These are phyloP conservation scores for Cataglyphis hispanica DNA, from an alignment of 1,140 invertebrate species.

Conservation along the genomic window DNA sequence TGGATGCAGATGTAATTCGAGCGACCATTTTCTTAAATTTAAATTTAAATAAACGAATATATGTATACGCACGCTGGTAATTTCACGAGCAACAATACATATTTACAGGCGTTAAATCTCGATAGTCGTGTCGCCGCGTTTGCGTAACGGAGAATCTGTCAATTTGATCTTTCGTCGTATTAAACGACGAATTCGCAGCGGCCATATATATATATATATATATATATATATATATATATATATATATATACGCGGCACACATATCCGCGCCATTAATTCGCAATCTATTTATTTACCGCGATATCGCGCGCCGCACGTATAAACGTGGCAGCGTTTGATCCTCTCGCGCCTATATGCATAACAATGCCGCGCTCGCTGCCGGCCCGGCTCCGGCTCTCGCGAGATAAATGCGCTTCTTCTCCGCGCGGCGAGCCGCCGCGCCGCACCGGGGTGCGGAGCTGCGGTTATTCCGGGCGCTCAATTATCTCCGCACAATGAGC, in stretches of 20 bases:
- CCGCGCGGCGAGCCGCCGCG: neutral
- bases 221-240: too few species aligned
- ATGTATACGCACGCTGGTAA: neutral
- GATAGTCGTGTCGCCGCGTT: neutral
- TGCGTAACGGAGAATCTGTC: neutral
- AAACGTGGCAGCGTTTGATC: slow-evolving; percentile 54
- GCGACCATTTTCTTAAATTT: neutral
- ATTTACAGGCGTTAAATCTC: neutral
- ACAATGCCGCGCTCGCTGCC: neutral
- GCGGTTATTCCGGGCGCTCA: slow-evolving; percentile 79
- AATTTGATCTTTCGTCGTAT: slow-evolving; percentile 23
- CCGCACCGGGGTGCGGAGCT: neutral
- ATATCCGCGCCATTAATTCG: slow-evolving; percentile 54
- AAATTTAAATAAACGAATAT: neutral
- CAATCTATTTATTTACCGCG: slow-evolving; percentile 66
- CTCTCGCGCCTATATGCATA: slow-evolving; percentile 25
- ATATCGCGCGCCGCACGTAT: slow-evolving; percentile 4
- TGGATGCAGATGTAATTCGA: neutral
- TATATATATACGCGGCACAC: too few species aligned
- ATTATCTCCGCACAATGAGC: slow-evolving; percentile 79
- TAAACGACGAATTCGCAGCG: slow-evolving; percentile 40
- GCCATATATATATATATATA: too few species aligned
- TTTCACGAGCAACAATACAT: neutral
- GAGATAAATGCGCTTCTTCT: slow-evolving; percentile 52
- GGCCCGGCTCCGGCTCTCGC: neutral